These are phyloP conservation scores for Melopsittacus undulatus DNA, from an alignment of 2,797 vertebrate genomes.

Conservation along the genomic window DNA sequence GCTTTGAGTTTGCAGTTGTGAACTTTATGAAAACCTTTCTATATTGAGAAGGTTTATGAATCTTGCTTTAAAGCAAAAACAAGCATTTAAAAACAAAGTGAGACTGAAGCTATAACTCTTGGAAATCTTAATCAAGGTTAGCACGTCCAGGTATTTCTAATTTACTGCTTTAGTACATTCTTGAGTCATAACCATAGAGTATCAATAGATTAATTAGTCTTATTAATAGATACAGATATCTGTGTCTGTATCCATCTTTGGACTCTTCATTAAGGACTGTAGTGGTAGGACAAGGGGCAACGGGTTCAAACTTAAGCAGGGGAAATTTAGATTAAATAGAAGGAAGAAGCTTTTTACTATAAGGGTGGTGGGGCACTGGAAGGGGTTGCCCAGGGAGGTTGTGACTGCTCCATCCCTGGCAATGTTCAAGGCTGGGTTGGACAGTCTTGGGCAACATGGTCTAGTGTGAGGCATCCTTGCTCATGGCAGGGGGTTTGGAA, in stretches of 20 bases:
- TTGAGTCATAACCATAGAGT: background rate
- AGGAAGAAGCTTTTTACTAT: background rate
- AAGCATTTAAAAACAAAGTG: background rate
- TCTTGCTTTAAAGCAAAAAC: background rate
- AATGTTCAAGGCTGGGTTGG: background rate
- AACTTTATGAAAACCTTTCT: background rate
- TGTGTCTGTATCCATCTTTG: background rate
- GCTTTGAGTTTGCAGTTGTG: background rate
- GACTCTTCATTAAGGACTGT: too few species aligned
- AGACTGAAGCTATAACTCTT: background rate
- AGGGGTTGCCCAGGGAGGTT: background rate
- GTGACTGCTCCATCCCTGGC: background rate
- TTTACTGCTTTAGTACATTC: background rate
- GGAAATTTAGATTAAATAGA: background rate
- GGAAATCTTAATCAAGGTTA: background rate
- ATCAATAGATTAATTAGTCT: background rate
- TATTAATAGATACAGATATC: background rate
- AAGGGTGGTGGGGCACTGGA: background rate
- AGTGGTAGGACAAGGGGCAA: background rate
- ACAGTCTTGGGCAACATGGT: background rate
- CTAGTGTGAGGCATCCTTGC: background rate
- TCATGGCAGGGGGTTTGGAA: background rate
- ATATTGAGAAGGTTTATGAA: background rate
- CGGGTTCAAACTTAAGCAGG: background rate
- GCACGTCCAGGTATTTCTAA: background rate